Conservation (phyloP, 2,888 invertebrate genomes). For the Drosophila macrospina region DNA sequence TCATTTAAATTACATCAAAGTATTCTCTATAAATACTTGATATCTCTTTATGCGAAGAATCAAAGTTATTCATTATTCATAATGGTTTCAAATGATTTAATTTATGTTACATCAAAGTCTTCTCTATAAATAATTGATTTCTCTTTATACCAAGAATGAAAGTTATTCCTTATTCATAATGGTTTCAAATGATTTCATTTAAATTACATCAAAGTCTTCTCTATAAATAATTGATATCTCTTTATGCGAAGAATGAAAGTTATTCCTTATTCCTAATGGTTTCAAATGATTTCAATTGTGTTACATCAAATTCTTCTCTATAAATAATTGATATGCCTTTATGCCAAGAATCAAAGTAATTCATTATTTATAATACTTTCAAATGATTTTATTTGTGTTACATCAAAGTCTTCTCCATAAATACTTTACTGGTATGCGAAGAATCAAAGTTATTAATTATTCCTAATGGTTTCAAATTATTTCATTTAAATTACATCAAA, state of each 20-base stretch:
- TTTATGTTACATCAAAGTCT: background rate
- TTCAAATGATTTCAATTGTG: conserved; percentile 3
- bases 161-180: too few species aligned
- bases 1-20: too few species aligned
- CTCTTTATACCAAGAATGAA: too few species aligned
- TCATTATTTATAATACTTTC: too few species aligned
- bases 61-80: background rate
- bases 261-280: background rate
- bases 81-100: background rate
- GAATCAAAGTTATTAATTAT: background rate
- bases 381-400: too few species aligned
- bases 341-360: too few species aligned
- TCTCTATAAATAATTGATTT: background rate
- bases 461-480: background rate
- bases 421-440: background rate
- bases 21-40: background rate
- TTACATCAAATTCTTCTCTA: background rate
- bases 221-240: background rate
- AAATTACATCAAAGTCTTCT: background rate
- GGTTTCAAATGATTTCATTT: too few species aligned
- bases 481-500: background rate
- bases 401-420: too few species aligned
- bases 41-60: too few species aligned
- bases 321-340: too few species aligned
- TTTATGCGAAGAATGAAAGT: background rate